These are phyloP conservation scores for Monochamus alternatus DNA, from an alignment of 2,888 invertebrate genomes.

Conservation along the genomic window DNA sequence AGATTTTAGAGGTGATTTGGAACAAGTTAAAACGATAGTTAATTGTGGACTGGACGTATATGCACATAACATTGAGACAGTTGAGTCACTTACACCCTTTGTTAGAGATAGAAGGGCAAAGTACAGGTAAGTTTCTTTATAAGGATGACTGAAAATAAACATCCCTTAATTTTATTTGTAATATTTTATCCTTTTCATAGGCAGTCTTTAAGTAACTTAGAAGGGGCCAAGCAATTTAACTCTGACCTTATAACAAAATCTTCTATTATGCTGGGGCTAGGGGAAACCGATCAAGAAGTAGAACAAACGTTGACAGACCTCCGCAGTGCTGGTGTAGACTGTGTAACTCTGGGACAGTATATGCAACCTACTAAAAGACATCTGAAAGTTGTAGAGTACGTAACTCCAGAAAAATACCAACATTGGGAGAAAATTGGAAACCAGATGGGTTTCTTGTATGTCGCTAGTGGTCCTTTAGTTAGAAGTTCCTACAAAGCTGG, in stretches of 20 bases:
- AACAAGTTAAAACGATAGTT: slow-evolving; percentile 84
- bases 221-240: slow-evolving; percentile 86
- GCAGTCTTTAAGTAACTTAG: slow-evolving; percentile 89
- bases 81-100: slow-evolving; percentile 89
- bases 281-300: slow-evolving; percentile 91
- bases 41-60: slow-evolving; percentile 93
- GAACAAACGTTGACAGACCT: slow-evolving; percentile 91
- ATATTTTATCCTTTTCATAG: slow-evolving; percentile 64
- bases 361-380: slow-evolving; percentile 99
- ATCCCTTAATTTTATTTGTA: slow-evolving; percentile 6
- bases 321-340: slow-evolving; percentile 88
- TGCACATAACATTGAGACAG: slow-evolving; percentile 99
- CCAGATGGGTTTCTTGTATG: slow-evolving; percentile 93
- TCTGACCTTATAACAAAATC: slow-evolving; percentile 94
- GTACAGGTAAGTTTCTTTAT: slow-evolving; percentile 75
- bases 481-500: slow-evolving; percentile 99
- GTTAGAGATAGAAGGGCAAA: slow-evolving; percentile 95
- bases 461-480: slow-evolving; percentile 97
- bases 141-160: slow-evolving; percentile 10
- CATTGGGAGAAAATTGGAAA: slow-evolving; percentile 89
- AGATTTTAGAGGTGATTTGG: slow-evolving; percentile 90
- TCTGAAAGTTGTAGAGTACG: slow-evolving; percentile 93
- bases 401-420: slow-evolving; percentile 94
- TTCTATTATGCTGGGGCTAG: slow-evolving; percentile 97
- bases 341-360: slow-evolving; percentile 97